Evolutionary conservation across 2,888 invertebrate species (phyloP), one percentile per base, ranked within the genome.

Genomic region (Pogonocherus hispidulus): DNA sequence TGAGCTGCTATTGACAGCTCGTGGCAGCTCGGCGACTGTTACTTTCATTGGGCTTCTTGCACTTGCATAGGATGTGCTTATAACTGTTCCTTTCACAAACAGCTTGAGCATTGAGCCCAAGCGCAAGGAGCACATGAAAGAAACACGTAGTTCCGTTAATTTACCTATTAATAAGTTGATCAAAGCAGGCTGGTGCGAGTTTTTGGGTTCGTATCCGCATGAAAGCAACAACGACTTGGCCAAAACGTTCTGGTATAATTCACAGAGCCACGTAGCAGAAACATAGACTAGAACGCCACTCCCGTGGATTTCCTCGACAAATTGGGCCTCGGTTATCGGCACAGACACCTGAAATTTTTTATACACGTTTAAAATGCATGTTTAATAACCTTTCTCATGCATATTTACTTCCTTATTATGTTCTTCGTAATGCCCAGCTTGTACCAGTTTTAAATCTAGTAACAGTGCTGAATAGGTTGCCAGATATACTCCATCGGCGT

Each of bases 401-500:
- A n/a, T 35, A 20, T 27, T 84, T 77, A 89, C 89, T 60, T 86
- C 86, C 52, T 86, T 82, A 67, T 88, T 87, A 20, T 74, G 78
- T 66, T 83, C 83, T 37, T 87, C 89, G 81, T 96, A 97, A 85
- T 93, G 95, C 59, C 93, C 92, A 44, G 90, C 88, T 68, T 91
- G 89, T 54, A 93, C 90, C 19, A 97, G 89, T 79, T 93, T 94
- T 66, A 96, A 87, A 79, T 94, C 96, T 0, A 98, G 87, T 49
- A 95, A 86, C 19, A 98, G 85, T 0, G 95, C 93, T 0, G 95
- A 92, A 82, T 96, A 96, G 0, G 95, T 94, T 0, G 97, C 95
- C 71, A 97, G 86, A 82, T 98, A 98, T 44, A 98, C 94, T 19
- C 97, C 97, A 85, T 98, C 98, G 0, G 97, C 97, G 84, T 98